These are phyloP conservation scores for Otocyon megalotis DNA, from an alignment of 2,113 vertebrate species.

Conservation along the genomic window DNA sequence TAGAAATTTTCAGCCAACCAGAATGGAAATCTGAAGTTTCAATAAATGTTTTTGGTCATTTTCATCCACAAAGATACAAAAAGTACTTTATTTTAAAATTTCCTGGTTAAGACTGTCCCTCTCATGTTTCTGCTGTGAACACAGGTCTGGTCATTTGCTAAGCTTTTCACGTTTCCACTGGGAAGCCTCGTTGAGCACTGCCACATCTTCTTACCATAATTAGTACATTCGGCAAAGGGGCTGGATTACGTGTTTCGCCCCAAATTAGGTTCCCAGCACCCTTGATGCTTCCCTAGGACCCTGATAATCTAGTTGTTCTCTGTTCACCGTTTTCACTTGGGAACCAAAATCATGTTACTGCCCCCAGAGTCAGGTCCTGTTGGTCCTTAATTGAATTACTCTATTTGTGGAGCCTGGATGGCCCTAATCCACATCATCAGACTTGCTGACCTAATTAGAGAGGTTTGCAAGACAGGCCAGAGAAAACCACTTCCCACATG, in stretches of 20 bases:
- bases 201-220: accelerated
- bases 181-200: accelerated
- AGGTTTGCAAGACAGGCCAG: background rate
- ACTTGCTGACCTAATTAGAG: conserved; percentile 74
- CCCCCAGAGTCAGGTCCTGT: conserved; percentile 56
- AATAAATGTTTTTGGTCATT: background rate
- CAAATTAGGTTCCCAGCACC: background rate
- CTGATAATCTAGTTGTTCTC: background rate
- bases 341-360: conserved; percentile 45
- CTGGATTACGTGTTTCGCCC: background rate
- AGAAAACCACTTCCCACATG: background rate
- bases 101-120: background rate
- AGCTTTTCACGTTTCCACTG: accelerated
- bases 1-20: background rate
- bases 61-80: background rate
- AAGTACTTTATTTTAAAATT: background rate
- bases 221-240: background rate
- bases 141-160: background rate
- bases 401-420: conserved; percentile 68
- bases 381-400: conserved; percentile 59
- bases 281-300: background rate
- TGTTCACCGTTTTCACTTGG: background rate
- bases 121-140: accelerated
- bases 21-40: background rate
- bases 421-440: conserved; percentile 57